phyloP scores from a whole-genome alignment of 35 echinoderm and acorn worm species.

The Holothuria glaberrima region DNA sequence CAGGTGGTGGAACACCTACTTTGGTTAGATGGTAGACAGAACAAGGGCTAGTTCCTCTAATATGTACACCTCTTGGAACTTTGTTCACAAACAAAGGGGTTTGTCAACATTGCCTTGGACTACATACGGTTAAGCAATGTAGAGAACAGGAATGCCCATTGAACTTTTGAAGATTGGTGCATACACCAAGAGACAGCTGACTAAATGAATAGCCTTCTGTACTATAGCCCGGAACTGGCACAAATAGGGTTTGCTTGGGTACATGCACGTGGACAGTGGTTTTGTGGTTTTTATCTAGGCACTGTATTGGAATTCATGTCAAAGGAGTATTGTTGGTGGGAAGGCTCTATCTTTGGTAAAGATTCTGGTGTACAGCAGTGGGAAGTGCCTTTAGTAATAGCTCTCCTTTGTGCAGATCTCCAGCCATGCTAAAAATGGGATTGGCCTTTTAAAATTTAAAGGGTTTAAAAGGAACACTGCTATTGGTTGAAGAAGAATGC shows the following conservation, averaged over 20 bases:
- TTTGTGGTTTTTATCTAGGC: constrained; percentile 16
- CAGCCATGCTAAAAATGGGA: not conserved
- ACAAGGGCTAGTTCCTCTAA: not conserved
- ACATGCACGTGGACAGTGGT: constrained; percentile 41
- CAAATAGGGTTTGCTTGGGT: constrained; percentile 7
- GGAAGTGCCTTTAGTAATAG: not conserved
- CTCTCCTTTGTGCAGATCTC: not conserved
- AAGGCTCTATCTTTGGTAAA: not conserved
- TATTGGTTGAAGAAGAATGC: no score
- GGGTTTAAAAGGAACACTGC: no score
- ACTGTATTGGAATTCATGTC: no score
- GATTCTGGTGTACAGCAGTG: constrained; percentile 5
- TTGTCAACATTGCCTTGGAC: constrained; percentile 45
- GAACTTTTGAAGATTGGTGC: no score
- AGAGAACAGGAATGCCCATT: no score
- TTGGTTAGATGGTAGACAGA: not conserved
- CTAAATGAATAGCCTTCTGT: constrained; percentile 30
- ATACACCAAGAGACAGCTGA: constrained; percentile 20
- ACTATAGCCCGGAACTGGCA: constrained; percentile 18
- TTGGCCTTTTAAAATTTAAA: no score
- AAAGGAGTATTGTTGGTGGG: no score
- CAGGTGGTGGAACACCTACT: not conserved
- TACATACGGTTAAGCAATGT: not conserved
- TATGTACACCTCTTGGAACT: constrained; percentile 11
- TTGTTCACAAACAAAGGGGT: constrained; percentile 25